These are phyloP conservation scores for Darevskia mixta DNA, from an alignment of 2,797 vertebrate species.

Conservation along the genomic window DNA sequence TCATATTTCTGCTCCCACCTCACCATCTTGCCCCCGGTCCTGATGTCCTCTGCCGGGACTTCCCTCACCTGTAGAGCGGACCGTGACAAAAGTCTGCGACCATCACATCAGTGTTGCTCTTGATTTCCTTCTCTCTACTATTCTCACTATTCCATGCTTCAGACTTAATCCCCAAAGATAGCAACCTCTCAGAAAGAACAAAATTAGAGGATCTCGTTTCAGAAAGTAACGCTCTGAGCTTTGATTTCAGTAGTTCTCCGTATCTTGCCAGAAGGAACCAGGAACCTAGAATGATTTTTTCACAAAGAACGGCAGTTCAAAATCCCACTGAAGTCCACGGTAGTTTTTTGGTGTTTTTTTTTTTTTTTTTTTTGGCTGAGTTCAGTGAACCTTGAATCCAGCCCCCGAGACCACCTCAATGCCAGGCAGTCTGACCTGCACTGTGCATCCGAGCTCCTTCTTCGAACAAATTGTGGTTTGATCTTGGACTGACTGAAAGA, in stretches of 20 bases:
- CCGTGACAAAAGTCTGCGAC: too few relatives aligned
- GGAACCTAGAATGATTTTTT: constrained; percentile 27
- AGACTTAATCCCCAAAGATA: constrained; percentile 51
- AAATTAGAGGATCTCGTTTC: constrained; percentile 45
- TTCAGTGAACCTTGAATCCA: fast-evolving
- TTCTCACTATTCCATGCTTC: constrained; percentile 30
- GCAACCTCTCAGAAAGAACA: constrained; percentile 23
- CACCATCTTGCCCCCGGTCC: too few relatives aligned
- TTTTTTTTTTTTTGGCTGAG: background rate
- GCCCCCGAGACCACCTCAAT: fast-evolving
- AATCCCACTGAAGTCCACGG: background rate
- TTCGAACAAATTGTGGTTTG: background rate
- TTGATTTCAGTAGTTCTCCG: constrained; percentile 50
- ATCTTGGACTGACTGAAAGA: constrained; percentile 16
- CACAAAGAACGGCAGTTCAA: fast-evolving
- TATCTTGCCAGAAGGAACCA: background rate
- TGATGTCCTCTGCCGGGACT: too few relatives aligned
- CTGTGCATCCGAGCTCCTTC: background rate
- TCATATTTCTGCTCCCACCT: too few relatives aligned
- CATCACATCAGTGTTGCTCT: background rate
- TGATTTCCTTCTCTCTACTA: constrained; percentile 66
- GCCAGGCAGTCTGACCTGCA: fast-evolving
- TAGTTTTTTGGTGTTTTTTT: too few relatives aligned
- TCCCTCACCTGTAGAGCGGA: too few relatives aligned
- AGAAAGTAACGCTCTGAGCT: constrained; percentile 25